Evolutionary conservation across 2,888 invertebrate species (phyloP).

Genomic region (Fabriciana adippe): DNA sequence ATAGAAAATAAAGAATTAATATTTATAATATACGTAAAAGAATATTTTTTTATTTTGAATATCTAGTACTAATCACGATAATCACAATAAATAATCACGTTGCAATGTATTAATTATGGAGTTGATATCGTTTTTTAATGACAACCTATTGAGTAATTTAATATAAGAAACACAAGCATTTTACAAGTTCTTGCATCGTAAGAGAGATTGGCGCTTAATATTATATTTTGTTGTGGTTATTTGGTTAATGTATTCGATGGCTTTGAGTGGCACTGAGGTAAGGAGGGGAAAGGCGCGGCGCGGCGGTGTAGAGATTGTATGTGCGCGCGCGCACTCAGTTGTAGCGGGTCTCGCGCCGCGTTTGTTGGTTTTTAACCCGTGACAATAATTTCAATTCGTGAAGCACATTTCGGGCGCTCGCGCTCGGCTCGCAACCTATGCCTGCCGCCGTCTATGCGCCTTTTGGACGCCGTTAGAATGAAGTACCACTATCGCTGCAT

Average conservation of each 20-base stretch:
- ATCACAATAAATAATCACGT: too few species aligned
- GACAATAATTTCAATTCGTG: constrained; percentile 78
- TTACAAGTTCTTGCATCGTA: neutral
- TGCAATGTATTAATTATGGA: too few species aligned
- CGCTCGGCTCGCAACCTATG: constrained; percentile 76
- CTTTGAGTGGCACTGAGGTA: constrained; percentile 31
- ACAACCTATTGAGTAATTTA: too few species aligned
- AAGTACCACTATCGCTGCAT: constrained; percentile 93
- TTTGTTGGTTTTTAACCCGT: constrained; percentile 65
- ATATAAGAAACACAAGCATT: neutral
- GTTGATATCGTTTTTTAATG: too few species aligned
- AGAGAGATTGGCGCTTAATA: constrained; percentile 25
- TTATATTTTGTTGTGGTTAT: constrained; percentile 26
- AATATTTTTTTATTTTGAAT: too few species aligned
- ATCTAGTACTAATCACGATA: too few species aligned
- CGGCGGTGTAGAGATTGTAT: constrained; percentile 43
- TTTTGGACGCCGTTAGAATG: constrained; percentile 80
- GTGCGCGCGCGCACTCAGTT: constrained; percentile 60
- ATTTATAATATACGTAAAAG: too few species aligned
- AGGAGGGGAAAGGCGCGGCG: constrained; percentile 40
- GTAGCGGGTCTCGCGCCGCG: constrained; percentile 64
- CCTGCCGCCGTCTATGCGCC: constrained; percentile 73
- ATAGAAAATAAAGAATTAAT: too few species aligned
- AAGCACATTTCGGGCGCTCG: constrained; percentile 69
- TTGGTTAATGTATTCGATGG: constrained; percentile 31